Conservation (phyloP, 2,113 vertebrate genomes). For the Pedetes capensis region DNA sequence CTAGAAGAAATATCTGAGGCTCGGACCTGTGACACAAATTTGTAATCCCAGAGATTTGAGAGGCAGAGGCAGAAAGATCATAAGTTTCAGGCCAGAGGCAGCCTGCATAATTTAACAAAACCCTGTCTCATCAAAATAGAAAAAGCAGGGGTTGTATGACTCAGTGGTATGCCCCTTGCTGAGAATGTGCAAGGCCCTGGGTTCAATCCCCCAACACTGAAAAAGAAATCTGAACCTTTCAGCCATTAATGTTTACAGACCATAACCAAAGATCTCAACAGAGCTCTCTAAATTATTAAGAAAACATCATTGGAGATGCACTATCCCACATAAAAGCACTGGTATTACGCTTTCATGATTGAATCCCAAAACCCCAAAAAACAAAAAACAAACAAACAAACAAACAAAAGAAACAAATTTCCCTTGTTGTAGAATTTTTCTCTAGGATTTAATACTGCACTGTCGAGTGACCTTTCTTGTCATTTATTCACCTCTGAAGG, state of each 20-base stretch:
- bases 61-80: too few relatives aligned
- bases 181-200: too few relatives aligned
- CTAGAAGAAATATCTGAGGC: conserved; percentile 1
- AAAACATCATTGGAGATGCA: not conserved
- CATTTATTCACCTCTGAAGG: conserved; percentile 24
- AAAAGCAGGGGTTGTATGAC: too few relatives aligned
- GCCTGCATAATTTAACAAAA: too few relatives aligned
- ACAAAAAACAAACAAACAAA: too few relatives aligned
- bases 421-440: not conserved
- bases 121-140: too few relatives aligned
- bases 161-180: too few relatives aligned
- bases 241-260: not conserved
- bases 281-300: not conserved
- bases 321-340: not conserved
- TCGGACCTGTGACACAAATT: too few relatives aligned
- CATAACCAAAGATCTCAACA: not conserved
- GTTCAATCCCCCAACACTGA: too few relatives aligned
- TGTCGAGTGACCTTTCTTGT: conserved; percentile 52
- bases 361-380: too few relatives aligned
- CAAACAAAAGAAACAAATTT: not conserved
- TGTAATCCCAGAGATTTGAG: too few relatives aligned
- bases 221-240: conserved; percentile 14
- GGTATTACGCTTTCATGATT: not conserved
- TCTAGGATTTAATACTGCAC: conserved; percentile 28
- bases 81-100: too few relatives aligned